A percentile compares a stretch with the other conserved stretches of the same genome.
These are phyloP conservation scores for Balaeniceps rex DNA, from an alignment of 2,113 vertebrate species.

Conservation along the genomic window DNA sequence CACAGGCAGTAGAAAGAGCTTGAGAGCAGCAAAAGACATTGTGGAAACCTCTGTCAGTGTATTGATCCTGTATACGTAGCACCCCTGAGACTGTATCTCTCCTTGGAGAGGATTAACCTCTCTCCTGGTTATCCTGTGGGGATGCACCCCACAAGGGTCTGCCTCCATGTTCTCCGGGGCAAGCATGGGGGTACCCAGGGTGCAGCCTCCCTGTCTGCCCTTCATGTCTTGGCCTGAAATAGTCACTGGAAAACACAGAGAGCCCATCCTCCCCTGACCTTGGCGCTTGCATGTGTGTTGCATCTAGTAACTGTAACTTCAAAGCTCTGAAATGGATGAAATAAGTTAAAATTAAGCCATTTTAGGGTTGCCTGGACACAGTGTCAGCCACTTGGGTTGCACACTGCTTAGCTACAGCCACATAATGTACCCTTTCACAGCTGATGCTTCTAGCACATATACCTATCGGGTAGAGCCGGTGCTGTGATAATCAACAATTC, in stretches of 20 bases:
- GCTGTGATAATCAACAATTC: background rate
- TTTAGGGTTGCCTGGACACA: background rate
- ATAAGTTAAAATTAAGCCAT: background rate
- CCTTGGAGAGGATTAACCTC: background rate
- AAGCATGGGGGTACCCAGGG: background rate
- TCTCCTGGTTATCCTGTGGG: background rate
- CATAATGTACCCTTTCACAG: background rate
- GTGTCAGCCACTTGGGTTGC: background rate
- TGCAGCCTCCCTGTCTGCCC: background rate
- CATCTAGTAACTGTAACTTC: background rate
- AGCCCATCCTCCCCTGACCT: background rate
- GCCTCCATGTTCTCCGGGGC: background rate
- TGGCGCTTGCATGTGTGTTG: background rate
- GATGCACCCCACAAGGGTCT: background rate
- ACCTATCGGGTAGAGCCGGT: rapidly evolving
- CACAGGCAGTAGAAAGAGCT: background rate
- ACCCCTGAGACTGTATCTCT: background rate
- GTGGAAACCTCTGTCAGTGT: background rate
- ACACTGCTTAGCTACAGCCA: background rate
- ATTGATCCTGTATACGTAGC: background rate
- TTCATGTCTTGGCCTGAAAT: background rate
- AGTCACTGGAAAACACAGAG: background rate
- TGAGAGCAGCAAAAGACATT: background rate
- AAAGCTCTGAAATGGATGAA: background rate
- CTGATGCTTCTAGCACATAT: too few species aligned